These are phyloP conservation scores for Falcaria lacertinaria DNA, from an alignment of 2,888 invertebrate genomes.

Conservation along the genomic window DNA sequence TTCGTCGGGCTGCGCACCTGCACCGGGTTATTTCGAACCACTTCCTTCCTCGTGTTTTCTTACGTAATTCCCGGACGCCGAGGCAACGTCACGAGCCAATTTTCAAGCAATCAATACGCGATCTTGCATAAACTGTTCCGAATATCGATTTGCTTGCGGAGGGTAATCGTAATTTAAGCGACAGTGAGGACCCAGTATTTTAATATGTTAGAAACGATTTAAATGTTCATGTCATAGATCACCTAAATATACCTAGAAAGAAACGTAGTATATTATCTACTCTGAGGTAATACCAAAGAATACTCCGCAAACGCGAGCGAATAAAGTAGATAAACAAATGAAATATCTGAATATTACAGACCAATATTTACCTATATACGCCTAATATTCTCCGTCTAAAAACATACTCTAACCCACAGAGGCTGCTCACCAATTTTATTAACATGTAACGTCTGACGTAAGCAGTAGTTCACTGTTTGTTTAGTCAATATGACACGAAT, in stretches of 20 bases:
- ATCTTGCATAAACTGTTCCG: slow-evolving; percentile 5
- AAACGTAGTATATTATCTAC: too few species aligned
- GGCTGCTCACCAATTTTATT: not conserved
- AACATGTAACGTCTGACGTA: not conserved
- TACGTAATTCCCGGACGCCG: slow-evolving; percentile 20
- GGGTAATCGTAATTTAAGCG: not conserved
- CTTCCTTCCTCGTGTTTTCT: slow-evolving; percentile 22
- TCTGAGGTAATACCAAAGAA: too few species aligned
- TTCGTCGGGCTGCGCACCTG: slow-evolving; percentile 22
- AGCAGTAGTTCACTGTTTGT: not conserved
- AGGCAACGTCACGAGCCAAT: slow-evolving; percentile 30
- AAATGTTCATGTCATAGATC: too few species aligned
- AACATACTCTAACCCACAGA: too few species aligned
- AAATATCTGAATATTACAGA: too few species aligned
- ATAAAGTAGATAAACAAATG: too few species aligned
- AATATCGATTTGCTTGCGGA: not conserved
- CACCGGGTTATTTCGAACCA: slow-evolving; percentile 22
- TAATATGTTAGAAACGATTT: too few species aligned
- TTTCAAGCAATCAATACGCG: slow-evolving; percentile 31
- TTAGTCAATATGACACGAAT: not conserved
- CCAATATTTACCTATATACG: too few species aligned
- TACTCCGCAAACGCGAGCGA: too few species aligned
- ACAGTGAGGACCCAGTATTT: too few species aligned
- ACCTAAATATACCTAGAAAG: too few species aligned
- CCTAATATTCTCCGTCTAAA: too few species aligned